These are phyloP conservation scores for Todus mexicanus DNA, from an alignment of 2,797 vertebrate species.

Conservation along the genomic window DNA sequence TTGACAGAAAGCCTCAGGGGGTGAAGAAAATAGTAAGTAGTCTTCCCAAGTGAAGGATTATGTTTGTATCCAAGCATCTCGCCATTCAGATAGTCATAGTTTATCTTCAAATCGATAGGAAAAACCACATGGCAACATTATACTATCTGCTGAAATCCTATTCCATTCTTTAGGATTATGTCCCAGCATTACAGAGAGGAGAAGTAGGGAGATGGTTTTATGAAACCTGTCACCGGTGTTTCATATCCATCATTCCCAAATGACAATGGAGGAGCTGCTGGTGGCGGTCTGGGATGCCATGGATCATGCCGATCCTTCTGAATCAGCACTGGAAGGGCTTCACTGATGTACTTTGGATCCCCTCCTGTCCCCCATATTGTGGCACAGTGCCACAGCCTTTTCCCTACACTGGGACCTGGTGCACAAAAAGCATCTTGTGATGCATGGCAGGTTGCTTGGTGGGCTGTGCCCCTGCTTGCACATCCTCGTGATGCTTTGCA, in stretches of 20 bases:
- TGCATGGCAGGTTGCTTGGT: not conserved
- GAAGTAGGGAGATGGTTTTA: not conserved
- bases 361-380: not conserved
- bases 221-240: not conserved
- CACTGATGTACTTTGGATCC: not conserved
- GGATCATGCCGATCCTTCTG: not conserved
- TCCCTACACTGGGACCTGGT: not conserved
- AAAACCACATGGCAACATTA: not conserved
- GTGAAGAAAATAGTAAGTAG: not conserved
- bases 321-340: not conserved
- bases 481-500: not conserved
- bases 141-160: not conserved
- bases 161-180: not conserved
- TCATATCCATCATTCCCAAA: not conserved
- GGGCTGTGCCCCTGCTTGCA: not conserved
- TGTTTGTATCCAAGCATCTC: not conserved
- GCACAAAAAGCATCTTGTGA: not conserved
- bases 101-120: not conserved
- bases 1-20: not conserved
- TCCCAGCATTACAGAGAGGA: not conserved
- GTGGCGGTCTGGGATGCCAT: not conserved
- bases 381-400: not conserved
- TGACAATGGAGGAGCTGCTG: not conserved
- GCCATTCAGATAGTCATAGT: not conserved
- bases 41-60: not conserved